Evolutionary conservation across 2,113 vertebrate species (phyloP), one percentile per base, ranked within the genome.

Genomic region (Myrmophylax atrothorax): DNA sequence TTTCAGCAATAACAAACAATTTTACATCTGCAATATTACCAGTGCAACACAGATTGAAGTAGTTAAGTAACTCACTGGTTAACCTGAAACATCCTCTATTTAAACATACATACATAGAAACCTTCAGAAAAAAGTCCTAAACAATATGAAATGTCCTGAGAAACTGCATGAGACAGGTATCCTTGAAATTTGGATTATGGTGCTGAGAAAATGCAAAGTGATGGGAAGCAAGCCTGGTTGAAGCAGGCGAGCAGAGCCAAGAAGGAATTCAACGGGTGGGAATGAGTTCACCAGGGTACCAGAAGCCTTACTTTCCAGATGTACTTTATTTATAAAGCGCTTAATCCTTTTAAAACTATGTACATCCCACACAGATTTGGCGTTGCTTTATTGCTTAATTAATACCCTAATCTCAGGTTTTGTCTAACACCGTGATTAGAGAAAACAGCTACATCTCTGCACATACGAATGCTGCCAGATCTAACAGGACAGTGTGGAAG

Each of bases 1-100:
- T 96, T 96, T 96, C 86, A 97, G 94, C 93, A 98, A 96, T 94
- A 97, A 95, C 96, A 97, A 95, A 95, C 95, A 97, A 94, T 93
- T 97, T 94, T 95, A 86, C 87, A 93, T 18, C 37, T 94, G 42
- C 76, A 96, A 93, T 96, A 97, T 96, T 97, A 93, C 96, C 93
- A 96, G 53, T 84, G 87, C 96, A 93, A 95, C 95, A 96, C 96
- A 98, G 95, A 98, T 91, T 97, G 97, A 98, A 98, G 79, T 79
- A 94, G 93, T 97, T 98, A 97, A 90, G 79, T 84, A 94, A 93
- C 38, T 44, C 97, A 90, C 81, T 96, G 94, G 76, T 59, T 97
- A 95, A 97, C 95, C 95, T 96, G 72, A 97, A 93, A 97, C 11
- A 72, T 96, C 96, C 94, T 96, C 74, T 96, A 9, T 35, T 68